Evolutionary conservation across 2,113 vertebrate species (phyloP).

Genomic region (Ovis aries): DNA sequence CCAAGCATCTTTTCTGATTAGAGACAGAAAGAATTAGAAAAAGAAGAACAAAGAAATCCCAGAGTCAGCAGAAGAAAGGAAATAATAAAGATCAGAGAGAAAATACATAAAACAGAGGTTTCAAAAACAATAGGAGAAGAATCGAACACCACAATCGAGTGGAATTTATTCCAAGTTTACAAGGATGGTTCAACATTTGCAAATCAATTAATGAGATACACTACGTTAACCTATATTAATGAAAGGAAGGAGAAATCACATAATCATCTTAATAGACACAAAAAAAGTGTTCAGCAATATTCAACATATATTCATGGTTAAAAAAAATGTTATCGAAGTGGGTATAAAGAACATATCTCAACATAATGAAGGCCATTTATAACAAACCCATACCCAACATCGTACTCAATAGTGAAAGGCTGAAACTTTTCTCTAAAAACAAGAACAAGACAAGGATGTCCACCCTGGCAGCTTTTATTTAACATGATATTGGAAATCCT

Average conservation of each 20-base stretch:
- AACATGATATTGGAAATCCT: neutral
- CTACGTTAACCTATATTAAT: neutral
- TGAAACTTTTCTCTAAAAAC: neutral
- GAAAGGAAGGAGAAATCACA: neutral
- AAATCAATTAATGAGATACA: neutral
- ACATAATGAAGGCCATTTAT: neutral
- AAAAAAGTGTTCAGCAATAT: neutral
- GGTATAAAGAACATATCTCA: neutral
- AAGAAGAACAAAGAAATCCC: neutral
- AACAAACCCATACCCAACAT: neutral
- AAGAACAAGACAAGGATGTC: neutral
- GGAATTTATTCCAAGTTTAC: neutral
- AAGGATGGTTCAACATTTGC: neutral
- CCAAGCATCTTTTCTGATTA: neutral
- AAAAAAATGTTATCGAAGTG: neutral
- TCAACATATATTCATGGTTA: neutral
- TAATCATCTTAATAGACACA: neutral
- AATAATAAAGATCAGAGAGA: neutral
- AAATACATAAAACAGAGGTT: neutral
- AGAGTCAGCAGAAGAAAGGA: neutral
- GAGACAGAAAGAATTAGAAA: neutral
- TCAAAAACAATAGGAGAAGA: neutral
- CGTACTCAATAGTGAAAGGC: neutral
- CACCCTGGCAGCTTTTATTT: neutral
- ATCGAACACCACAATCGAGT: neutral